Percentiles rank a stretch among this genome's conserved stretches.
Conservation (phyloP, 2,888 invertebrate genomes). For the Harpalus rufipes region DNA sequence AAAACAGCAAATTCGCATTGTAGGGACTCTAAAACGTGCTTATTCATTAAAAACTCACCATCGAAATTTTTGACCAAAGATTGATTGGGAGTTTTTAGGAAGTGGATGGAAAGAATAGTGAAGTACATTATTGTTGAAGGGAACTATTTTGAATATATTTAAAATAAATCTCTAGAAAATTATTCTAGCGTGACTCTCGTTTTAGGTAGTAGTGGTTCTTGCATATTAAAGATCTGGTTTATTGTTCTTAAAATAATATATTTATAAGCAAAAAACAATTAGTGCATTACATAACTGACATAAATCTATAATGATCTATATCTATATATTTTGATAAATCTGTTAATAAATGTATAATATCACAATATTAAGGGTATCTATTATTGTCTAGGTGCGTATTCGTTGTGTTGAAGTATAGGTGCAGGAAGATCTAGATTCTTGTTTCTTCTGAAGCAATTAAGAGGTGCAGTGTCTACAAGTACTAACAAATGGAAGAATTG, state of each 20-base stretch:
- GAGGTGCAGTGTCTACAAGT: not conserved
- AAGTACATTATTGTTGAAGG: no score
- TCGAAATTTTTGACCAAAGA: no score
- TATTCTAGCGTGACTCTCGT: no score
- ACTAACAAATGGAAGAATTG: slow-evolving; percentile 11
- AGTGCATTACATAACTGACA: not conserved
- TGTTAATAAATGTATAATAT: slow-evolving; percentile 27
- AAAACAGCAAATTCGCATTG: no score
- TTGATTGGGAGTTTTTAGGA: no score
- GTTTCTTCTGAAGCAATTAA: slow-evolving; percentile 12
- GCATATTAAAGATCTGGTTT: not conserved
- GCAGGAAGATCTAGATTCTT: slow-evolving; percentile 15
- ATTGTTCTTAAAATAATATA: slow-evolving; percentile 26
- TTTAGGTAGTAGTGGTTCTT: not conserved
- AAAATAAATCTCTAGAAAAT: no score
- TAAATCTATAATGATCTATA: not conserved
- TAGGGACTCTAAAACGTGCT: no score
- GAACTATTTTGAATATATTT: no score
- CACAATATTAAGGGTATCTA: slow-evolving; percentile 30
- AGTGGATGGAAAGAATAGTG: no score
- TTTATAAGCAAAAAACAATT: slow-evolving; percentile 5
- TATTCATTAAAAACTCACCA: no score
- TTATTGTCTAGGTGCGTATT: slow-evolving; percentile 42
- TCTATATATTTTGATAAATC: slow-evolving; percentile 22
- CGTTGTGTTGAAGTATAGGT: slow-evolving; percentile 37